These are phyloP conservation scores for Synanthedon vespiformis DNA, from an alignment of 2,888 invertebrate genomes.

Conservation along the genomic window DNA sequence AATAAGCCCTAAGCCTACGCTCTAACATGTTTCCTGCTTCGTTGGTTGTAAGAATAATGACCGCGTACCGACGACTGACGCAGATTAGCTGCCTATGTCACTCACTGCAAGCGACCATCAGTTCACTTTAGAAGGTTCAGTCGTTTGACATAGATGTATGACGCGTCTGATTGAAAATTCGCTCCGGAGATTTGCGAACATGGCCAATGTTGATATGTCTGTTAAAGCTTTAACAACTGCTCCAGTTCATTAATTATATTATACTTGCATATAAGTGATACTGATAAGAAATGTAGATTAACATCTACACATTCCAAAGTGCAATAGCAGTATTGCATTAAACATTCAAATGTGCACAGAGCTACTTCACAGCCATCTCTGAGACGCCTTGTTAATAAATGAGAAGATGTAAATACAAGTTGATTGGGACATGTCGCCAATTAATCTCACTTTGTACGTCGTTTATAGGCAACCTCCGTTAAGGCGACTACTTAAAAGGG, in stretches of 20 bases:
- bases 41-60: slow-evolving; percentile 12
- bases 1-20: background rate
- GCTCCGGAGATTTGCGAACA: slow-evolving; percentile 17
- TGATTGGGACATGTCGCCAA: background rate
- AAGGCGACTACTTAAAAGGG: background rate
- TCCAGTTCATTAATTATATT: background rate
- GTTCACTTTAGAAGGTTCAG: slow-evolving; percentile 4
- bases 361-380: background rate
- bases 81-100: slow-evolving; percentile 28
- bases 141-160: slow-evolving; percentile 31
- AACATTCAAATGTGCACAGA: background rate
- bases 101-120: slow-evolving; percentile 2
- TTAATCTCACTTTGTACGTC: background rate
- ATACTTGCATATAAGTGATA: background rate
- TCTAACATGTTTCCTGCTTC: background rate
- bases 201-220: slow-evolving; percentile 16
- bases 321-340: background rate
- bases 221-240: slow-evolving; percentile 10
- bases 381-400: background rate
- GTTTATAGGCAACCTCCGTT: background rate
- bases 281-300: background rate
- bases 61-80: slow-evolving; percentile 15
- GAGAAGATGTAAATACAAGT: background rate
- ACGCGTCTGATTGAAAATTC: slow-evolving; percentile 30
- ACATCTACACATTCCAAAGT: background rate